Evolutionary conservation across 2,797 vertebrate genomes (phyloP), one percentile per base, ranked within the genome.

Genomic region (Sciurus carolinensis): DNA sequence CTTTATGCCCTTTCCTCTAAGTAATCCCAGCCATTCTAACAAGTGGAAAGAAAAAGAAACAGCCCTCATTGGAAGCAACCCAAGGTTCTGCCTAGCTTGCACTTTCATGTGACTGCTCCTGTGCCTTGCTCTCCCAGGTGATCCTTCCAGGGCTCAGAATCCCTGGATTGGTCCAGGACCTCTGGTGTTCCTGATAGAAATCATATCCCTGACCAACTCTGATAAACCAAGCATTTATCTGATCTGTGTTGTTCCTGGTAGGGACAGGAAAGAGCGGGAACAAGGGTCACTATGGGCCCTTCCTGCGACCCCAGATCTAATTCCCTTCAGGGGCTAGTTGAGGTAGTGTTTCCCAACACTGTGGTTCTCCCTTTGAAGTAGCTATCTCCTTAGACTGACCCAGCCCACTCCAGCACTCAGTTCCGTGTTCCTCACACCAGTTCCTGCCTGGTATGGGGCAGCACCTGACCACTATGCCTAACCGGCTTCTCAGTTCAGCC

Each of bases 121-220:
- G 1, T 52, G 30, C n/a, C 4, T 39, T 22, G 0, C 2, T 22
- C 1, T 24, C 14, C 26, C 11, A 28, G 7, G 1, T n/a, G 33
- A 15, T 18, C 47, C 26, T 8, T 42, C 30, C 52, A 33, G 22
- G 54, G 1, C 26, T 33, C n/a, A 30, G 66, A 50, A 79, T 30
- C 18, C 26, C 14, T 14, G 9, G 6, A n/a, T 33, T 66, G 44
- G 64, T 18, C 42, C n/a, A 50, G n/a, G 36, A 42, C 4, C 26
- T 7, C 17, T 9, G 30, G 57, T 14, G 20, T n/a, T 22, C 13
- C 33, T 39, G 39, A 3, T 39, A 39, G 3, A 39, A 39, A 36
- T 36, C 36, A 36, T 36, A 36, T 39, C 1, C 6, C 1, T 54
- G 30, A 24, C 26, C 33, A 28, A 22, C 36, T 54, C 52, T 81